Conservation (phyloP, 2,888 invertebrate genomes). For the Athripsodes cinereus region DNA sequence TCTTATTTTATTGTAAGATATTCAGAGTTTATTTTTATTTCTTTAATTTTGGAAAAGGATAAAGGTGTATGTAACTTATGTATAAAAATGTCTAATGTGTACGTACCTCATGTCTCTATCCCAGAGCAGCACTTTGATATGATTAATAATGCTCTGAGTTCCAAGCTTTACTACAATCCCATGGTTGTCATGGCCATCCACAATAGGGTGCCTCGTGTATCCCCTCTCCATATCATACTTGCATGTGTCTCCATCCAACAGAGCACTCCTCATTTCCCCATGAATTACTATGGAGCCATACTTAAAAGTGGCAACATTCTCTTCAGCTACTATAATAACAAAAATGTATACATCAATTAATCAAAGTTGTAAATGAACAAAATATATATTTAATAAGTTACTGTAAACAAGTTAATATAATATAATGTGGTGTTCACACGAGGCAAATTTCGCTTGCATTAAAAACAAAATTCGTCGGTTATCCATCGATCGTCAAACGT, state of each 20-base stretch:
- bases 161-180: constrained; percentile 83
- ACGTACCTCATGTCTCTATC: constrained; percentile 76
- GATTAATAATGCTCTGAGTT: constrained; percentile 86
- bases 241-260: constrained; percentile 83
- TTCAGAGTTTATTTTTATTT: too few relatives aligned
- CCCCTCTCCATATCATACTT: constrained; percentile 92
- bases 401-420: too few relatives aligned
- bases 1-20: too few relatives aligned
- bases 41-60: too few relatives aligned
- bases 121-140: constrained; percentile 88
- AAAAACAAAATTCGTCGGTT: too few relatives aligned
- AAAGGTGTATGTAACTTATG: too few relatives aligned
- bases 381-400: too few relatives aligned
- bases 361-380: too few relatives aligned
- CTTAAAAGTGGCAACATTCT: constrained; percentile 82
- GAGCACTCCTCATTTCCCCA: constrained; percentile 83
- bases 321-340: constrained; percentile 64
- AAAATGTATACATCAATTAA: neutral
- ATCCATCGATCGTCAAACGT: too few relatives aligned
- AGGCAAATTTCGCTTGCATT: too few relatives aligned
- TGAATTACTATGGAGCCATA: constrained; percentile 80
- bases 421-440: too few relatives aligned
- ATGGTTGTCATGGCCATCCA: constrained; percentile 62
- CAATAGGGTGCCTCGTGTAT: constrained; percentile 83
- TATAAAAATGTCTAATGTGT: too few relatives aligned